These are phyloP conservation scores for Xerus rutilus DNA, from an alignment of 2,797 vertebrate species.

Conservation along the genomic window DNA sequence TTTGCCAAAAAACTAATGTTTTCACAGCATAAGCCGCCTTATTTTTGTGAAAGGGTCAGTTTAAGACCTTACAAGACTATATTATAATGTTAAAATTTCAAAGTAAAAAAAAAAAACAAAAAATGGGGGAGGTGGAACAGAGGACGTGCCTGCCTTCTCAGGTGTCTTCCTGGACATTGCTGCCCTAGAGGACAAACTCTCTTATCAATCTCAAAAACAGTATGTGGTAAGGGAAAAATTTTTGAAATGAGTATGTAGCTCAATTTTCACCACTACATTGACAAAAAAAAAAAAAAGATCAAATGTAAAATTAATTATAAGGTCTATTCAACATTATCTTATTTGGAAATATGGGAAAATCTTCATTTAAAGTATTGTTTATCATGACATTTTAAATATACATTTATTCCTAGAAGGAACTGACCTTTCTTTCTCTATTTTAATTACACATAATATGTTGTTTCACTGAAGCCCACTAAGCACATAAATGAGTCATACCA, in stretches of 20 bases:
- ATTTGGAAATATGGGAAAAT: conserved; percentile 49
- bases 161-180: not conserved
- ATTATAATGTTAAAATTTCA: conserved; percentile 53
- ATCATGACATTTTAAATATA: conserved; percentile 51
- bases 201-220: not conserved
- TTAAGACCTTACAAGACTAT: conserved; percentile 12
- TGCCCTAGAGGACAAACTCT: not conserved
- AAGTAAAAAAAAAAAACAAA: not conserved
- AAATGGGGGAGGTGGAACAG: too few relatives aligned
- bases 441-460: not conserved
- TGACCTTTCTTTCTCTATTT: conserved; percentile 45
- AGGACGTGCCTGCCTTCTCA: too few relatives aligned
- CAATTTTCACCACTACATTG: not conserved
- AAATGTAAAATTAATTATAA: conserved; percentile 23
- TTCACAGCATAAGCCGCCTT: not conserved
- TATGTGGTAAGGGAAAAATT: not conserved
- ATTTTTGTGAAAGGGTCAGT: conserved; percentile 45
- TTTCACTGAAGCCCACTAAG: not conserved
- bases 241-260: not conserved
- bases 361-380: conserved; percentile 30
- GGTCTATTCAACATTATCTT: not conserved
- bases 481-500: not conserved
- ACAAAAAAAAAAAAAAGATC: conserved; percentile 7
- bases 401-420: not conserved
- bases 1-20: not conserved